Evolutionary conservation across 1,140 invertebrate species (phyloP).

Genomic region (Agrypnia vestita): DNA sequence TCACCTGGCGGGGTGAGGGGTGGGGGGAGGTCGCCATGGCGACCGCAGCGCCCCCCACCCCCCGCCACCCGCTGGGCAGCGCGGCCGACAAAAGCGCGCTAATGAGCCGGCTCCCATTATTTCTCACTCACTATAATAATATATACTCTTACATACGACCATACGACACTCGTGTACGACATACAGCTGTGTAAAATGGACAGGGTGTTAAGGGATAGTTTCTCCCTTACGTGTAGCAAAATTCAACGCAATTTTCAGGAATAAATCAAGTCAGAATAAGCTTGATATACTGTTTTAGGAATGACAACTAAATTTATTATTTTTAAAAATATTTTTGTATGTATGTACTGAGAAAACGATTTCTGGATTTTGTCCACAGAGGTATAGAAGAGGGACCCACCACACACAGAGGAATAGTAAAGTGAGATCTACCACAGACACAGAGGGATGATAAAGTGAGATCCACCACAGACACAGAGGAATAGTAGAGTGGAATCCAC

Average conservation of each 20-base stretch:
- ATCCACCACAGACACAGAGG: too few species aligned
- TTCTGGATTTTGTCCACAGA: too few species aligned
- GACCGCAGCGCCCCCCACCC: neutral
- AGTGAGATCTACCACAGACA: too few species aligned
- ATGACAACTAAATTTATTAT: too few species aligned
- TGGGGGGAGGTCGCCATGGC: conserved; percentile 3
- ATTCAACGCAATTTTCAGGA: neutral
- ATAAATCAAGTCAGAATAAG: neutral
- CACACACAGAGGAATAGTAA: too few species aligned
- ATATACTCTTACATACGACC: neutral
- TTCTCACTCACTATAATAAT: conserved; percentile 17
- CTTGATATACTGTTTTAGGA: neutral
- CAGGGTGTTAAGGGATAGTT: neutral
- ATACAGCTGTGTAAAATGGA: neutral
- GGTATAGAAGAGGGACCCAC: too few species aligned
- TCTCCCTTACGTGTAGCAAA: neutral
- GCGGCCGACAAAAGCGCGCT: conserved; percentile 49
- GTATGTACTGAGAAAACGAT: too few species aligned
- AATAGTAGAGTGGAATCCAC: too few species aligned
- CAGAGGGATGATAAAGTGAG: too few species aligned
- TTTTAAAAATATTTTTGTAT: too few species aligned
- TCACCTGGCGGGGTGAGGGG: conserved; percentile 14
- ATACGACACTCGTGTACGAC: neutral
- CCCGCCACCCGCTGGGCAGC: neutral
- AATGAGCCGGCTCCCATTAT: conserved; percentile 52